phyloP scores from a whole-genome alignment of 2,888 invertebrate genomes.

The Stenodema calcarata region DNA sequence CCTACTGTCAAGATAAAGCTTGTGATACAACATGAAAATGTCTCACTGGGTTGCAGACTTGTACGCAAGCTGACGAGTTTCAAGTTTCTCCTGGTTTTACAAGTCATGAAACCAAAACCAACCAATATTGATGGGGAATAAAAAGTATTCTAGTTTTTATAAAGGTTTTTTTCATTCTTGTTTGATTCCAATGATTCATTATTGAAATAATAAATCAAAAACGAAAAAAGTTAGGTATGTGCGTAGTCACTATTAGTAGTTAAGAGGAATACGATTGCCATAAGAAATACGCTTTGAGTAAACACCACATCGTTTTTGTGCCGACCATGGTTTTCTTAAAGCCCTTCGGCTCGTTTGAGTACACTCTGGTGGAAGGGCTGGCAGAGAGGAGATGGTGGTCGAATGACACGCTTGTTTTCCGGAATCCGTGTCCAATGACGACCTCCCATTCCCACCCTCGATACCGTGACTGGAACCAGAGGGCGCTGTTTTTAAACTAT shows the following conservation, averaged over 20 bases:
- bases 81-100: too few relatives aligned
- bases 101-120: too few relatives aligned
- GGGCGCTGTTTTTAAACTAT: not conserved
- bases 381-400: not conserved
- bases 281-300: not conserved
- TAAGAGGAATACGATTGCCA: not conserved
- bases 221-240: too few relatives aligned
- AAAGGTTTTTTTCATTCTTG: too few relatives aligned
- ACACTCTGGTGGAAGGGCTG: not conserved
- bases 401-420: conserved; percentile 26
- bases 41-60: too few relatives aligned
- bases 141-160: too few relatives aligned
- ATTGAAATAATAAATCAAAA: too few relatives aligned
- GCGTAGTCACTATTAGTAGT: not conserved
- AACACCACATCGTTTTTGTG: not conserved
- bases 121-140: too few relatives aligned
- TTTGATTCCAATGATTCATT: too few relatives aligned
- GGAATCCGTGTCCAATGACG: conserved; percentile 31
- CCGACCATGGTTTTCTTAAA: not conserved
- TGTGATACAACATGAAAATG: too few relatives aligned
- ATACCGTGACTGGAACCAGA: conserved; percentile 21
- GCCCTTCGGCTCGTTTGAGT: conserved; percentile 9
- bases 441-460: conserved; percentile 12
- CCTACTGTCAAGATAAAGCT: too few relatives aligned
- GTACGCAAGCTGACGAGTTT: too few relatives aligned